Percentiles rank a stretch among this genome's conserved stretches.
phyloP scores from a whole-genome alignment of 2,113 vertebrate genomes.

The Ascaphus truei region DNA sequence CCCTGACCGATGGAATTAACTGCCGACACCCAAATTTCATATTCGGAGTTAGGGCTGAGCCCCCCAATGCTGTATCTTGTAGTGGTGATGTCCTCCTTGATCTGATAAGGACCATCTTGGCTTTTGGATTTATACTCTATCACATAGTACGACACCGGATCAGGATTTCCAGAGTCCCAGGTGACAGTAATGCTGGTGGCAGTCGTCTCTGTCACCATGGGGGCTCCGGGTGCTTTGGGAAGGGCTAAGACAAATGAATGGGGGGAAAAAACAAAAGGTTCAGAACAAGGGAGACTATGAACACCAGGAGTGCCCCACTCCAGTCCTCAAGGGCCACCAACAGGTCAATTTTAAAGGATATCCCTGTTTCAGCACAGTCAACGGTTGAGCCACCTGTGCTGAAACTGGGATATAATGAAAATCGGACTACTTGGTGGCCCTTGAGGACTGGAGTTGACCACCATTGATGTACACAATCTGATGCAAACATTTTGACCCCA shows the following conservation, averaged over 20 bases:
- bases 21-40: constrained; percentile 92
- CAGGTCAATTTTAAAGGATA: no score
- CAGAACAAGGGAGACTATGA: no score
- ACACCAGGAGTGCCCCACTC: no score
- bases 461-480: no score
- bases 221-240: constrained; percentile 91
- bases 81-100: constrained; percentile 94
- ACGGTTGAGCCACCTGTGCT: no score
- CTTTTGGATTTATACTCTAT: constrained; percentile 94
- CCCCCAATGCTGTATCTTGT: constrained; percentile 96
- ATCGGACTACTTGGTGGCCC: no score
- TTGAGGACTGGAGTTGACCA: no score
- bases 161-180: constrained; percentile 97
- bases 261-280: no score
- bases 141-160: constrained; percentile 91
- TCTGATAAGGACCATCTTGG: constrained; percentile 89
- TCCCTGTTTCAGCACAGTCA: no score
- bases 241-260: constrained; percentile 64
- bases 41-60: constrained; percentile 95
- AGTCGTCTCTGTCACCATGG: constrained; percentile 91
- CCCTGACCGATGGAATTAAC: constrained; percentile 96
- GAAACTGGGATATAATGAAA: no score
- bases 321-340: no score
- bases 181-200: constrained; percentile 97
- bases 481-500: no score